Evolutionary conservation across 1,140 invertebrate species (phyloP), one percentile per base, ranked within the genome.

Genomic region (Ericerus pela): DNA sequence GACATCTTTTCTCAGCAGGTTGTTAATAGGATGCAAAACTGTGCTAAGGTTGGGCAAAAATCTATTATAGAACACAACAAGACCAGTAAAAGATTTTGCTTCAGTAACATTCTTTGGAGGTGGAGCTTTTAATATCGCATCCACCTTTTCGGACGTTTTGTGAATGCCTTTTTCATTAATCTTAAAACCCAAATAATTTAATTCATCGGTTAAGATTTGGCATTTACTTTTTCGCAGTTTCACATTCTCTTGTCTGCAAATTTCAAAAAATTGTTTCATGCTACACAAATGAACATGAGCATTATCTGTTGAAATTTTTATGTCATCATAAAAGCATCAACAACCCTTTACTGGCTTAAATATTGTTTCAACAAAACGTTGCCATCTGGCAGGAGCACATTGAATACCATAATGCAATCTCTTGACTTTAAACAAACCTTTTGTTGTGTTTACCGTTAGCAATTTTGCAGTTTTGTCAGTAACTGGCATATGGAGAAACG

Each of bases 81-180:
- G 18, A 4, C 59, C 59, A 22, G 60, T 43, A 56, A 60, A 62
- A 11, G 55, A 56, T 28, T 58, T 60, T 24, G 58, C 14, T 53
- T 58, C 64, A 33, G 67, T 66, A 3, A 63, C 54, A 57, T 58
- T 67, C 41, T 53, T 62, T 10, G 69, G 69, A 16, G 22, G 41
- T 1, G 65, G 64, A 55, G 65, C 65, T 30, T 68, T 52, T 18
- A 58, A 26, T 18, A 73, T 67, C 2, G 68, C 66, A 18, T 58
- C 28, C 20, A 71, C 62, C 61, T 71, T 71, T 24, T 61, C 56
- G 16, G 55, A 36, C 12, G 41, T 55, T 24, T 47, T 51, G 33
- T 28, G 29, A 26, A 55, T 31, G 31, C 58, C 51, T 14, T 36
- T 12, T 38, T 56, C 53, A 53, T 56, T 54, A 18, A 56, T 38